phyloP scores from a whole-genome alignment of 1,140 invertebrate genomes.

The Dysdera silvatica region DNA sequence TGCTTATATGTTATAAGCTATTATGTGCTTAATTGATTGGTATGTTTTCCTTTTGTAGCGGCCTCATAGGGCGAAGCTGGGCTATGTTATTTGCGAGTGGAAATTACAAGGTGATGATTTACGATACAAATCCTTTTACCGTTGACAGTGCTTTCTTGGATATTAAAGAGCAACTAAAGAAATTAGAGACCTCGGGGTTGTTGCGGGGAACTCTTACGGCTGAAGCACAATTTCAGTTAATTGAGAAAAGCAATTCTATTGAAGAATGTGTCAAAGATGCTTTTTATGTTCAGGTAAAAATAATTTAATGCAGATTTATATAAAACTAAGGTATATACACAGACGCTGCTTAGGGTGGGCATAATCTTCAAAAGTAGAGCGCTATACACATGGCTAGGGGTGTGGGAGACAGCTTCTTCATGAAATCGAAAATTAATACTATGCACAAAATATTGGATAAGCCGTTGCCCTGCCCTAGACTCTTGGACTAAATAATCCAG shows the following conservation, averaged over 20 bases:
- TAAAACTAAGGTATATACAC: not conserved
- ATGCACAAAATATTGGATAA: too few species aligned
- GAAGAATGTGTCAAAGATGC: conserved; percentile 41
- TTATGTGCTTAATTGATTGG: too few species aligned
- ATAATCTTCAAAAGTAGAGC: too few species aligned
- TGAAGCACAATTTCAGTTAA: conserved; percentile 63
- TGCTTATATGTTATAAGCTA: too few species aligned
- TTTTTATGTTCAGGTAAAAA: conserved; percentile 53
- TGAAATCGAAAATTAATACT: too few species aligned
- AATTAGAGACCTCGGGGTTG: conserved; percentile 60
- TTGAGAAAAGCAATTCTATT: conserved; percentile 46
- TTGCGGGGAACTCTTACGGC: conserved; percentile 65
- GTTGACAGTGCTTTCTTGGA: conserved; percentile 58
- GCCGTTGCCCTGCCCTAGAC: too few species aligned
- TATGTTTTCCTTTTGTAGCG: conserved; percentile 51
- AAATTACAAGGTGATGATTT: conserved; percentile 76
- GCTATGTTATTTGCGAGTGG: conserved; percentile 90
- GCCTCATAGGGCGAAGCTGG: conserved; percentile 87
- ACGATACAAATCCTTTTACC: conserved; percentile 68
- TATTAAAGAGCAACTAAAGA: conserved; percentile 62
- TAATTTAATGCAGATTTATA: not conserved
- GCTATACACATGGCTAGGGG: too few species aligned
- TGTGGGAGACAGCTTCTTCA: too few species aligned
- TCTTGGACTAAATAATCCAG: too few species aligned
- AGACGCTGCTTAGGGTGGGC: too few species aligned